These are phyloP conservation scores for Erebia aethiops DNA, from an alignment of 2,888 invertebrate genomes.

Conservation along the genomic window DNA sequence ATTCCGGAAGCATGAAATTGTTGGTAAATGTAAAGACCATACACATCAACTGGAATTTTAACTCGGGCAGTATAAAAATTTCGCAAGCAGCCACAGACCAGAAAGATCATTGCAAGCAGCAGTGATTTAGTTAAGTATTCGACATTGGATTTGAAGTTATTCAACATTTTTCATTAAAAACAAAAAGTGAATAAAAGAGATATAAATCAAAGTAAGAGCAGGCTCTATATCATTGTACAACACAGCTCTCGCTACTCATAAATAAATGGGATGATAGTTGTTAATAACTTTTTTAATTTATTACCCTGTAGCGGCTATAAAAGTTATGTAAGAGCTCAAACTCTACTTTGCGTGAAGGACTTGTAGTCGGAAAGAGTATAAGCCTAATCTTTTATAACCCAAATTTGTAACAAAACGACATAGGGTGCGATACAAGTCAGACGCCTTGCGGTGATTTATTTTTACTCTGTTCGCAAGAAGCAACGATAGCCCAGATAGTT, in stretches of 20 bases:
- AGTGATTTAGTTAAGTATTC: background rate
- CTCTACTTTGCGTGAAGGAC: slow-evolving; percentile 16
- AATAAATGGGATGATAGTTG: slow-evolving; percentile 20
- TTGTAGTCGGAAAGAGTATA: background rate
- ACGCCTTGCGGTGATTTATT: background rate
- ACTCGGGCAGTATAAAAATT: too few species aligned
- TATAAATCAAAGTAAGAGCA: slow-evolving; percentile 3
- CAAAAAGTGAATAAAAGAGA: background rate
- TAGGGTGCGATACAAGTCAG: background rate
- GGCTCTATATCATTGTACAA: slow-evolving; percentile 4
- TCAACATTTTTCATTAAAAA: background rate
- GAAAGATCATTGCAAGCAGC: background rate
- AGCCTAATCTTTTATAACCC: background rate
- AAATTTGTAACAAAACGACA: background rate
- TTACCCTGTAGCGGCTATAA: slow-evolving; percentile 16
- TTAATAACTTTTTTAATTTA: slow-evolving; percentile 22
- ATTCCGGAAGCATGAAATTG: too few species aligned
- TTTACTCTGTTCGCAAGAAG: background rate
- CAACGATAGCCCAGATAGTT: too few species aligned
- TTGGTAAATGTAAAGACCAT: too few species aligned
- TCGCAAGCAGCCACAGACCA: background rate
- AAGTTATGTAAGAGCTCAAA: slow-evolving; percentile 21
- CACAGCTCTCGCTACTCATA: slow-evolving; percentile 12
- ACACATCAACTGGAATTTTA: too few species aligned
- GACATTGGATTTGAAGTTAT: background rate